Conservation (phyloP, 2,888 invertebrate species). For the Eilema caniola region DNA sequence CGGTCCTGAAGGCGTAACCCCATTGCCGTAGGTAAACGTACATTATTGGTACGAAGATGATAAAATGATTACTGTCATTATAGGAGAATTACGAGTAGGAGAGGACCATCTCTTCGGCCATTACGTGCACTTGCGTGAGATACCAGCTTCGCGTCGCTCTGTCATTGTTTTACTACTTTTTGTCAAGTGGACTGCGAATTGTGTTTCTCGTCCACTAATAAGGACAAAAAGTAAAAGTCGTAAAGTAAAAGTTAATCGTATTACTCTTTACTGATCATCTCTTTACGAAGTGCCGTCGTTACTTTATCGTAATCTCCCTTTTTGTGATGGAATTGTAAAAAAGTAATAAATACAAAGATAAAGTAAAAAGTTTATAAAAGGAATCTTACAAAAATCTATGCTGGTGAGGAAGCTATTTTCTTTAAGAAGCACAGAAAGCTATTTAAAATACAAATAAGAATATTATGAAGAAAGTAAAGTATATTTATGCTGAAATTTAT, state of each 20-base stretch:
- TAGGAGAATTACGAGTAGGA: slow-evolving; percentile 72
- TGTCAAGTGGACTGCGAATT: slow-evolving; percentile 40
- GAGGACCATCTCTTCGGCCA: slow-evolving; percentile 62
- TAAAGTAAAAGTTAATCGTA: slow-evolving; percentile 39
- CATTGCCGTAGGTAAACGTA: slow-evolving; percentile 64
- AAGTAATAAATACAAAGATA: slow-evolving; percentile 13
- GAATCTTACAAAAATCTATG: neutral
- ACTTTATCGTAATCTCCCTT: neutral
- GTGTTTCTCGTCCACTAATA: slow-evolving; percentile 23
- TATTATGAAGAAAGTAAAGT: neutral
- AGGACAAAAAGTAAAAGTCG: slow-evolving; percentile 48
- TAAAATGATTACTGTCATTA: slow-evolving; percentile 85
- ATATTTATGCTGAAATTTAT: neutral
- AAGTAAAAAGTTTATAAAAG: slow-evolving; percentile 13
- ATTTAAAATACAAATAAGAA: neutral
- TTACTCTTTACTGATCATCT: slow-evolving; percentile 20
- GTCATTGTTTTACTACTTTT: slow-evolving; percentile 54
- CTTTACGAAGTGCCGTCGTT: slow-evolving; percentile 1
- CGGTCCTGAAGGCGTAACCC: slow-evolving; percentile 60
- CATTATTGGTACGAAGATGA: slow-evolving; percentile 80
- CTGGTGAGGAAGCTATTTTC: neutral
- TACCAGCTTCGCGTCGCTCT: slow-evolving; percentile 53
- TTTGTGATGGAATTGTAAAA: neutral
- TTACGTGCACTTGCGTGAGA: slow-evolving; percentile 73
- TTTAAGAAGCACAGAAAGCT: neutral